phyloP scores from a whole-genome alignment of 2,888 invertebrate genomes.

The Crepidodera aurea region DNA sequence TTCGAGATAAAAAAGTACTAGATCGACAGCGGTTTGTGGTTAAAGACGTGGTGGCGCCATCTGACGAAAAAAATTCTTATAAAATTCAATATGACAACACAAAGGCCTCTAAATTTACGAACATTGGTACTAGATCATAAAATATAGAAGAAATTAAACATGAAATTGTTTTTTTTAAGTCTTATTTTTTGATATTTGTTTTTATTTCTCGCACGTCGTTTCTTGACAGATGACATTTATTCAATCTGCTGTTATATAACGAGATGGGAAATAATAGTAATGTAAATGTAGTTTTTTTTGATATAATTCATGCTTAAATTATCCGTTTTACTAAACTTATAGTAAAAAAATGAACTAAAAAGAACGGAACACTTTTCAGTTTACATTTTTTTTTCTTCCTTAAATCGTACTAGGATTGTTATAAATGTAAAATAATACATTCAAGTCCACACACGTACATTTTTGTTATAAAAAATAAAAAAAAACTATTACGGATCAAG shows the following conservation, averaged over 20 bases:
- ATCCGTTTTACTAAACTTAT: neutral
- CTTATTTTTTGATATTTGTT: conserved; percentile 4
- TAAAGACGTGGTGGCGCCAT: conserved; percentile 13
- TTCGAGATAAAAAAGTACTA: neutral
- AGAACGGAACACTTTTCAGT: neutral
- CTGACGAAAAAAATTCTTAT: conserved; percentile 32
- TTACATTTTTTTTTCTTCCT: neutral
- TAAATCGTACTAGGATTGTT: conserved; percentile 4
- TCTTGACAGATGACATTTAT: neutral
- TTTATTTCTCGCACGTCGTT: neutral
- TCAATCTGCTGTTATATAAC: too few relatives aligned
- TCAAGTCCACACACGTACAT: conserved; percentile 16
- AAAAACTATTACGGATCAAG: conserved; percentile 3
- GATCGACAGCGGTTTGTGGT: neutral
- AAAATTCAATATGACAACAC: conserved; percentile 36
- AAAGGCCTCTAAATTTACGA: conserved; percentile 37
- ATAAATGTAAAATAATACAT: conserved; percentile 19
- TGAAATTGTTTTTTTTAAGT: conserved; percentile 15
- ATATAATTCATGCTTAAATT: conserved; percentile 1
- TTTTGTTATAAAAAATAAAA: conserved; percentile 31
- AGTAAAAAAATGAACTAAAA: neutral
- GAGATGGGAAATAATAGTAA: too few relatives aligned
- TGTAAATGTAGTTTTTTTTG: too few relatives aligned
- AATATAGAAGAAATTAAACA: conserved; percentile 8
- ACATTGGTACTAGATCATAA: conserved; percentile 34